These are phyloP conservation scores for Litoditis marina DNA, from an alignment of 2,888 invertebrate species.

Conservation along the genomic window DNA sequence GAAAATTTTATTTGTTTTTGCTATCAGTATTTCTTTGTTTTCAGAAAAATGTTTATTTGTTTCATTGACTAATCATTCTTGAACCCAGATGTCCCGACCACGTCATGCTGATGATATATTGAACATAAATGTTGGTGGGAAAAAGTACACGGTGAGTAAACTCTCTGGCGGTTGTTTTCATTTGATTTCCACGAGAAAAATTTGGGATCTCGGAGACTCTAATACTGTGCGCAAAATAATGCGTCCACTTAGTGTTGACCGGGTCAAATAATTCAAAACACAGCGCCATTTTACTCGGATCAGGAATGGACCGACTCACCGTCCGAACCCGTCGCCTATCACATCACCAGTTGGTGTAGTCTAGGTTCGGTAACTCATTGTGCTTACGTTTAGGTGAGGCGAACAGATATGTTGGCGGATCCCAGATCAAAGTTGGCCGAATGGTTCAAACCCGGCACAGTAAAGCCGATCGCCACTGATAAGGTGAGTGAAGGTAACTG, in stretches of 20 bases:
- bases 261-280: too few relatives aligned
- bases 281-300: too few relatives aligned
- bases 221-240: too few relatives aligned
- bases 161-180: background rate
- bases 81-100: constrained; percentile 51
- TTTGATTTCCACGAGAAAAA: background rate
- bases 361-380: too few relatives aligned
- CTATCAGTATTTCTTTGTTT: background rate
- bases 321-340: too few relatives aligned
- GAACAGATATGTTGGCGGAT: constrained; percentile 58
- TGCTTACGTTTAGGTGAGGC: constrained; percentile 45
- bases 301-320: too few relatives aligned
- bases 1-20: too few relatives aligned
- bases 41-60: background rate
- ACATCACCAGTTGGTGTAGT: too few relatives aligned
- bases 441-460: constrained; percentile 54
- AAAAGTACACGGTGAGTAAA: constrained; percentile 57
- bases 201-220: too few relatives aligned
- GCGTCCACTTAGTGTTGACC: too few relatives aligned
- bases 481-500: constrained; percentile 33
- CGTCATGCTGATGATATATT: constrained; percentile 59
- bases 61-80: too few relatives aligned
- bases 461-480: constrained; percentile 54
- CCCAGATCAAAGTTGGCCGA: constrained; percentile 58
- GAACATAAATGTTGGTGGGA: constrained; percentile 61